phyloP scores from a whole-genome alignment of 2,888 invertebrate genomes.

The Andrena chrysosceles region DNA sequence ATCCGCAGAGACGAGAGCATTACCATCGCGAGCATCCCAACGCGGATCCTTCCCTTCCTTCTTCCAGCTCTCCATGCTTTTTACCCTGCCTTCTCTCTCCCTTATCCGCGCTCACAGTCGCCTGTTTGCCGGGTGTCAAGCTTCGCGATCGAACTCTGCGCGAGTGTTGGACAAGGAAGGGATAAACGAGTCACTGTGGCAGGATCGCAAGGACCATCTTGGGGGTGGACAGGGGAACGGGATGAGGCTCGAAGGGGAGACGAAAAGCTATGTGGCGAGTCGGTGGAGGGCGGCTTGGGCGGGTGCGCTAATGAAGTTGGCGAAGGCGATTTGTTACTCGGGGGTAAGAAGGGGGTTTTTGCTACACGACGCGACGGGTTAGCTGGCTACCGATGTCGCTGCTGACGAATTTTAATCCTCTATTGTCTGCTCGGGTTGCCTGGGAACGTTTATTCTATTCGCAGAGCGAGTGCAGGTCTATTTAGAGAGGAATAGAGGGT shows the following conservation, averaged over 20 bases:
- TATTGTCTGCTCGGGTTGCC: conserved; percentile 13
- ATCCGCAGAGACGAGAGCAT: conserved; percentile 39
- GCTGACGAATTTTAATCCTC: conserved; percentile 30
- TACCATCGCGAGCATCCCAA: conserved; percentile 32
- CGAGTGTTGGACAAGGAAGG: neutral
- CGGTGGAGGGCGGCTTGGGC: neutral
- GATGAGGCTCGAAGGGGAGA: neutral
- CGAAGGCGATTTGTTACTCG: conserved; percentile 1
- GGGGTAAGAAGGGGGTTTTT: neutral
- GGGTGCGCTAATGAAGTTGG: conserved; percentile 19
- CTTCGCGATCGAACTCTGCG: conserved; percentile 40
- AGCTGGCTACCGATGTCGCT: neutral
- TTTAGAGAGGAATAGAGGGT: neutral
- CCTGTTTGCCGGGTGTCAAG: conserved; percentile 25
- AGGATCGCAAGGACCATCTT: neutral
- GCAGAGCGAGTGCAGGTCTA: neutral
- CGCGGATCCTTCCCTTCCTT: conserved; percentile 20
- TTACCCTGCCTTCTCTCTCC: conserved; percentile 17
- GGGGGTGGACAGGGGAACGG: neutral
- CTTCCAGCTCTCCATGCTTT: neutral
- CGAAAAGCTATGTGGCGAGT: conserved; percentile 6
- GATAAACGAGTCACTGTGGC: neutral
- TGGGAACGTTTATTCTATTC: neutral
- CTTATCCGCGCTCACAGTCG: conserved; percentile 19
- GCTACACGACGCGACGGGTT: neutral